A percentile compares a stretch with the other conserved stretches of the same genome.
phyloP scores from a whole-genome alignment of 64 coral and sea anemone genomes.

The Pocillopora damicornis region DNA sequence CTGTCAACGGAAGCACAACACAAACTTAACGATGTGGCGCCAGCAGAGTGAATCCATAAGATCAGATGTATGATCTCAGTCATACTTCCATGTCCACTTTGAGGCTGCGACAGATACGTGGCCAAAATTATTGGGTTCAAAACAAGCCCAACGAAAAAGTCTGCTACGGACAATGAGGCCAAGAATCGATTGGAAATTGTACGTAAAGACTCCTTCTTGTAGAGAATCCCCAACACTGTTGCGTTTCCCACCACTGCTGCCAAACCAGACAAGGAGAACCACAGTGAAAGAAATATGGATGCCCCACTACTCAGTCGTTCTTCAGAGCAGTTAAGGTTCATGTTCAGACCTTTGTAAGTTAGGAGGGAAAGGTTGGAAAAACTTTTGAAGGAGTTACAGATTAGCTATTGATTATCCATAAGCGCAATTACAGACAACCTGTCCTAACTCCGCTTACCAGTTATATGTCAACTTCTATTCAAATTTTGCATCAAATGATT shows the following conservation, averaged over 20 bases:
- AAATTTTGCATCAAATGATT: too few relatives aligned
- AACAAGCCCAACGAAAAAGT: neutral
- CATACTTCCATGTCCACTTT: neutral
- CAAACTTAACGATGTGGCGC: neutral
- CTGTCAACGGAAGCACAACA: neutral
- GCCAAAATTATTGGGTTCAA: neutral
- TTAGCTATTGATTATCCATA: too few relatives aligned
- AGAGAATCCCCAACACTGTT: neutral
- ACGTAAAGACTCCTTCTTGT: neutral
- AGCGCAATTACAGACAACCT: too few relatives aligned
- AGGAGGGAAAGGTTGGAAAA: too few relatives aligned
- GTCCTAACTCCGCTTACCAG: too few relatives aligned
- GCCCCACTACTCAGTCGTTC: neutral
- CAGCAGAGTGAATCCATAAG: neutral
- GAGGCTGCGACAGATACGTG: neutral
- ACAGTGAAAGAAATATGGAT: neutral
- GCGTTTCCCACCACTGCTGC: conserved; percentile 11
- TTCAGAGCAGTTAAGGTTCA: neutral
- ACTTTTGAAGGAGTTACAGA: too few relatives aligned
- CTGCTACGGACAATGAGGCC: neutral
- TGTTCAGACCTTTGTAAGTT: neutral
- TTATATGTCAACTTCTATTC: too few relatives aligned
- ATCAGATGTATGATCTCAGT: neutral
- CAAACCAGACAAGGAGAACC: neutral
- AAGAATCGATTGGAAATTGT: conserved; percentile 9